Base-by-base conservation (phyloP, 2,797 vertebrate species). In the Poliocrania exsul region DNA sequence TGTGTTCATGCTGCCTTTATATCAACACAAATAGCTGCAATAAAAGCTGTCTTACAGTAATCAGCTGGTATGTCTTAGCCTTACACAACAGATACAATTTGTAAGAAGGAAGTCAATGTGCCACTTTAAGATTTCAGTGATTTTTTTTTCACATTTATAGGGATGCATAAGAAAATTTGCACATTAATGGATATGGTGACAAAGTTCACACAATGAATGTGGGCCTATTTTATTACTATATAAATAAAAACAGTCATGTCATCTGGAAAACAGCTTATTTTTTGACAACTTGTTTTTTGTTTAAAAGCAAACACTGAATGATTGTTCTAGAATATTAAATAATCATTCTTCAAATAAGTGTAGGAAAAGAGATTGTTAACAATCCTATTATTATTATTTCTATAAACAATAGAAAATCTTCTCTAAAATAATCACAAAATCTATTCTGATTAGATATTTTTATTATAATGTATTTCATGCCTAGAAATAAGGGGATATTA, bases 391-490 rank as follows among this genome's bases (percentile, higher is more conserved):
- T 4, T 1, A 17, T 35, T 61, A 46, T 67, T 72, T 61, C 10
- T n/a, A 10, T 10, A 67, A 72, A 47, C 7, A 37, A 25, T 2
- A 58, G 14, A 51, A 87, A 21, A 23, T 35, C 3, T 29, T 46
- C 11, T 44, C 44, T 40, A 58, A 85, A 80, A 40, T n/a, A 57
- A 64, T 8, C 5, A 35, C 37, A n/a, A 86, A 75, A 53, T 42
- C 47, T 7, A 14, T 5, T 21, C 6, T 31, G n/a, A 57, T 4
- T 9, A 20, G 2, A 0, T 26, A 5, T 12, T 66, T 31, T 26
- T 25, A 6, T 13, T 16, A 2, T 1, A 16, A 44, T 3, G 2
- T 4, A 4, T 64, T 24, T 31, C 10, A 8, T 4, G 1, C 9
- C 3, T 2, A 20, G 14, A 7, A 49, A 21, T 11, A 26, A 40